Base-by-base conservation (phyloP, 2,797 vertebrate species). In the Lacerta bilineata region DNA sequence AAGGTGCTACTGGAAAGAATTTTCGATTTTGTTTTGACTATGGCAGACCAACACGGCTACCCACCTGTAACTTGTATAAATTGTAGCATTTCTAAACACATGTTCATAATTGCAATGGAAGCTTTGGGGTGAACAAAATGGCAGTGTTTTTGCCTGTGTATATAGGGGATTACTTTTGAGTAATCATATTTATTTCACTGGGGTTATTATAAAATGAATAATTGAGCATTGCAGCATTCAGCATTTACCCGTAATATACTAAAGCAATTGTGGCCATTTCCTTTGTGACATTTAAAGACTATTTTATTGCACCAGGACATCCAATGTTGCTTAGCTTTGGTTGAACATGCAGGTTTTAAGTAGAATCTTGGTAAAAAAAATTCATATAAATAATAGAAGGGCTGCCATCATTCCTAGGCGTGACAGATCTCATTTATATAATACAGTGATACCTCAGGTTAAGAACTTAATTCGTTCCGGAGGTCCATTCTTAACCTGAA, bases 81-180 rank as follows among this genome's bases (percentile, higher is more conserved):
- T 89, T 91, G 92, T 82, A 79, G 66, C 15, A 36, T 50, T 5
- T 6, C 23, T 66, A 85, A 79, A 33, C 64, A 81, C 39, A 5
- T 91, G 89, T 86, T 59, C 77, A 55, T 89, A 79, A 77, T 93
- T 86, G 80, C 50, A 33, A 88, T 46, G 36, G 0, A 0, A 75
- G 81, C 15, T 91, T 93, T 91, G 79, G 86, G 89, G 90, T 87
- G 8, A 92, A 72, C 80, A 77, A 69, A 83, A 84, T 61, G 1
- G 25, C 33, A 64, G 13, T 69, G 33, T 25, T 71, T 46, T 78
- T 86, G 41, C 20, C 23, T 79, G 17, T 80, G 3, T 55, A 36
- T 39, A 61, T 55, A 41, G 66, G 27, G 39, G 17, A 33, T 69
- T 41, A 76, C n/a, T 82, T 82, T 82, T 46, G 29, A 66, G 71